Percentiles rank a stretch among this genome's conserved stretches.
These are phyloP conservation scores for Sitta carolinensis DNA, from an alignment of 2,797 vertebrate genomes.

Conservation along the genomic window DNA sequence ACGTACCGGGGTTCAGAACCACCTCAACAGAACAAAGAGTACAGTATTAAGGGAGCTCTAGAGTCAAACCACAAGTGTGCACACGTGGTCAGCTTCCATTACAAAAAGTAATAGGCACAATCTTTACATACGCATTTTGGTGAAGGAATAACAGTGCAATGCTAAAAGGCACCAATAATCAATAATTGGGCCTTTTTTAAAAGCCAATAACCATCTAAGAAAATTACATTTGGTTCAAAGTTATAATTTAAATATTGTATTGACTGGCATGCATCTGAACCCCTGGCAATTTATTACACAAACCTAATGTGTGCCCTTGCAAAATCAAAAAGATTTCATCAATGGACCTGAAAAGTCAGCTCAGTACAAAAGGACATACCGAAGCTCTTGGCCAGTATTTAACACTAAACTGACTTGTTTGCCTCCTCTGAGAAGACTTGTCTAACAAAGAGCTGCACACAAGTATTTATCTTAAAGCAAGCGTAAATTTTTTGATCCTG, in stretches of 20 bases:
- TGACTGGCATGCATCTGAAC: constrained; percentile 61
- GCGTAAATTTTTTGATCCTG: constrained; percentile 40
- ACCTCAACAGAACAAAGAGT: constrained; percentile 61
- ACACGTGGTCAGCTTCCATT: constrained; percentile 56
- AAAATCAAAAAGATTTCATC: constrained; percentile 58
- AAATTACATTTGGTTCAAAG: constrained; percentile 63
- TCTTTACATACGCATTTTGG: constrained; percentile 68
- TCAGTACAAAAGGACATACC: constrained; percentile 66
- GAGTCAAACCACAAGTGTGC: constrained; percentile 63
- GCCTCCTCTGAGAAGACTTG: constrained; percentile 32
- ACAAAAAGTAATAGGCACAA: constrained; percentile 68
- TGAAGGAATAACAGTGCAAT: constrained; percentile 64
- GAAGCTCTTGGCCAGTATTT: constrained; percentile 36
- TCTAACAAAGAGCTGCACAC: constrained; percentile 62
- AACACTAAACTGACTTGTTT: constrained; percentile 21
- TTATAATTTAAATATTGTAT: constrained; percentile 44
- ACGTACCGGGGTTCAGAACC: constrained; percentile 72
- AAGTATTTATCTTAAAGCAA: constrained; percentile 65
- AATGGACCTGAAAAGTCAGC: constrained; percentile 59
- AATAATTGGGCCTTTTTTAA: constrained; percentile 53
- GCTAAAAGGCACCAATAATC: constrained; percentile 67
- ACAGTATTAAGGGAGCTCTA: constrained; percentile 37
- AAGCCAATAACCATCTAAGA: constrained; percentile 63
- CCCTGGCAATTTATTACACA: constrained; percentile 57
- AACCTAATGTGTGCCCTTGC: constrained; percentile 11